phyloP scores from a whole-genome alignment of 2,797 vertebrate genomes.

The Sarcoramphus papa region DNA sequence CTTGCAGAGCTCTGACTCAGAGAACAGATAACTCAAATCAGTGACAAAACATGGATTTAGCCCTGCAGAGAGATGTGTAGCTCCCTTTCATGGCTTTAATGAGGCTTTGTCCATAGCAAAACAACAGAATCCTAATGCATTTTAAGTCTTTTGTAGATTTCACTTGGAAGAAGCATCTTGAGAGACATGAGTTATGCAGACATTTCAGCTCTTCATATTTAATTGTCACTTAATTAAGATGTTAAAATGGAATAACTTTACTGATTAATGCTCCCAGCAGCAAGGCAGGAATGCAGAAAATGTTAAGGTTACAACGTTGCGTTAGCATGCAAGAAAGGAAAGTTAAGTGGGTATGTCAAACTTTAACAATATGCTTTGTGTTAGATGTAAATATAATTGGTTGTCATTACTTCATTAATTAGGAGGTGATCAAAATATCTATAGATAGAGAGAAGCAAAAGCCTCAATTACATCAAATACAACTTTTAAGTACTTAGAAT shows the following conservation, averaged over 20 bases:
- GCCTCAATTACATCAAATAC: background rate
- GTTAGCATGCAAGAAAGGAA: background rate
- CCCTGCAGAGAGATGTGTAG: background rate
- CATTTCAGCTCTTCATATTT: background rate
- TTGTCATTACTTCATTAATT: conserved; percentile 6
- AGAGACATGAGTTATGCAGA: background rate
- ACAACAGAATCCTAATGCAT: background rate
- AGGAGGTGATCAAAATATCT: background rate
- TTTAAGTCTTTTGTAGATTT: background rate
- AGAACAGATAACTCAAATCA: background rate
- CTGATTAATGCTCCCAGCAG: background rate
- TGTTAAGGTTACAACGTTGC: background rate
- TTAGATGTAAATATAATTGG: background rate
- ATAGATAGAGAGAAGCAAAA: background rate
- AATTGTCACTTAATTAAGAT: background rate
- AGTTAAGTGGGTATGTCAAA: background rate
- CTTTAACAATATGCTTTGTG: background rate
- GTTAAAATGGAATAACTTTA: background rate
- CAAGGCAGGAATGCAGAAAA: background rate
- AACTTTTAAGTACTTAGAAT: background rate
- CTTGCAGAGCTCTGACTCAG: background rate
- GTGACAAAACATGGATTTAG: background rate
- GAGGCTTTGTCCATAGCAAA: background rate
- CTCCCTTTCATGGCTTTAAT: background rate
- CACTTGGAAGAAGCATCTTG: background rate